phyloP scores from a whole-genome alignment of 1,140 invertebrate genomes.

The Limonius californicus region DNA sequence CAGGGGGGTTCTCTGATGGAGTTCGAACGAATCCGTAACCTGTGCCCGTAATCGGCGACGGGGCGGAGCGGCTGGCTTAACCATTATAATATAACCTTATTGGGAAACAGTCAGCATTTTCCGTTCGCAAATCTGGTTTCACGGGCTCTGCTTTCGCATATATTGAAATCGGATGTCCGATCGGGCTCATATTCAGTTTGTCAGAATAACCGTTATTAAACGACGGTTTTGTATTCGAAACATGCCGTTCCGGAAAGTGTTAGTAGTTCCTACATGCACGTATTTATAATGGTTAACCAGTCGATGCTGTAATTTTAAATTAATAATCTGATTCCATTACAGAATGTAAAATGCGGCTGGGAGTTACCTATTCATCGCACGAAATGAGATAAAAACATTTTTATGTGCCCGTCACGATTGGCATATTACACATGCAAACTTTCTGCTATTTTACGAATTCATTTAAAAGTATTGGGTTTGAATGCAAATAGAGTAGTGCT shows the following conservation, averaged over 20 bases:
- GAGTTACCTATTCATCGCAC: no score
- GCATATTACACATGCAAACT: no score
- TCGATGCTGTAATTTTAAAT: not conserved
- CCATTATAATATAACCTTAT: constrained; percentile 24
- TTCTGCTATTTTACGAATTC: no score
- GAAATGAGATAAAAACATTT: no score
- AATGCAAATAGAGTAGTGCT: no score
- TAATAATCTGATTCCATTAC: no score
- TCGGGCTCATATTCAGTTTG: constrained; percentile 6
- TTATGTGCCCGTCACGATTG: no score
- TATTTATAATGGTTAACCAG: not conserved
- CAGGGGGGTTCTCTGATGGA: constrained; percentile 2
- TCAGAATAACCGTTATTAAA: not conserved
- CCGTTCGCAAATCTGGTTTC: constrained; percentile 30
- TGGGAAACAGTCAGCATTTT: constrained; percentile 31
- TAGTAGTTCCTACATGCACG: not conserved
- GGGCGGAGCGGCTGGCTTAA: not conserved
- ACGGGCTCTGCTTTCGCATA: constrained; percentile 21
- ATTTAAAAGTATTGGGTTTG: no score
- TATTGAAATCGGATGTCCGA: constrained; percentile 23
- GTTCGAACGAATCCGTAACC: constrained; percentile 5
- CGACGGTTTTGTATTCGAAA: not conserved
- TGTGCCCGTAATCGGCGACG: not conserved
- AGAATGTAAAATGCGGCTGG: no score
- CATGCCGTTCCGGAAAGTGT: not conserved